A percentile compares a stretch with the other conserved stretches of the same genome.
phyloP scores from a whole-genome alignment of 2,797 vertebrate species.

The Danio albolineatus region DNA sequence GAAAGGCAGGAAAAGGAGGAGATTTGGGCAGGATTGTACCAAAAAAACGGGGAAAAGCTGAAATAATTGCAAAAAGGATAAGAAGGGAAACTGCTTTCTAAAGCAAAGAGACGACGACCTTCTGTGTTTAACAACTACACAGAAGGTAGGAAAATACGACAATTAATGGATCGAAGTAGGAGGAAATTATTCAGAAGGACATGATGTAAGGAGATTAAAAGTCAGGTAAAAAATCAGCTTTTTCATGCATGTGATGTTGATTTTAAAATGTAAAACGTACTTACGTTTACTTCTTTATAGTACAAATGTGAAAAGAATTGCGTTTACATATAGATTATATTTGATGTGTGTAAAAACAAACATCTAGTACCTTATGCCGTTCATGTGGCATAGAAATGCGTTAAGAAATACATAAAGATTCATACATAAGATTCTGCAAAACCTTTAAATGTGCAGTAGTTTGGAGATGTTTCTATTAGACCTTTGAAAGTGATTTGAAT shows the following conservation, averaged over 20 bases:
- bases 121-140: constrained; percentile 26
- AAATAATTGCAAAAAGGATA: constrained; percentile 35
- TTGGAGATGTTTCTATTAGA: neutral
- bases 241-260: neutral
- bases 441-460: neutral
- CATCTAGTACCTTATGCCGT: neutral
- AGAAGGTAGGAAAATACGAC: constrained; percentile 1
- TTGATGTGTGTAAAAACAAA: neutral
- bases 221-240: constrained; percentile 33
- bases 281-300: neutral
- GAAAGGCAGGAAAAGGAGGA: constrained; percentile 72
- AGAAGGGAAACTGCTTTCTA: constrained; percentile 18
- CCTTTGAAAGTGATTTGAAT: neutral
- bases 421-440: neutral
- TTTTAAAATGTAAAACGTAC: neutral
- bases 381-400: neutral
- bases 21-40: constrained; percentile 56
- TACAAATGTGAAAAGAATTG: neutral
- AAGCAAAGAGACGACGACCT: constrained; percentile 31
- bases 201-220: constrained; percentile 14
- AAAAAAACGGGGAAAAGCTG: constrained; percentile 46
- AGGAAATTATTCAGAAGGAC: neutral
- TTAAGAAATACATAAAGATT: too few relatives aligned
- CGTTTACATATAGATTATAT: neutral
- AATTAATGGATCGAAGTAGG: constrained; percentile 1